Evolutionary conservation across 2,888 invertebrate species (phyloP).

Genomic region (Ectobius pallidus): DNA sequence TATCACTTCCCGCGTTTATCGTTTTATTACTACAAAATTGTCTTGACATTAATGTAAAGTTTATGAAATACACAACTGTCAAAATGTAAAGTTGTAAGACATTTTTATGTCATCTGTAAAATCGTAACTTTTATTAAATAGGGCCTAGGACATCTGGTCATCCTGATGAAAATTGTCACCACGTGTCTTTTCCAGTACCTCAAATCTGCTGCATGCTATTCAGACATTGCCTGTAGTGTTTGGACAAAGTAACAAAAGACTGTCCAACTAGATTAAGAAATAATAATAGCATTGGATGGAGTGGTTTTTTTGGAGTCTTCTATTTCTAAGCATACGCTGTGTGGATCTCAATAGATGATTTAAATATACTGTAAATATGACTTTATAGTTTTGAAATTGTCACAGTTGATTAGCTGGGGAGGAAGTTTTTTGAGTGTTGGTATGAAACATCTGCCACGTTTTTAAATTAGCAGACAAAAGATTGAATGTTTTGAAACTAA

Average conservation of each 20-base stretch:
- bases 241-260: background rate
- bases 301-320: conserved; percentile 1
- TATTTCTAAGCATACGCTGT: conserved; percentile 3
- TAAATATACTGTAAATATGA: conserved; percentile 22
- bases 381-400: background rate
- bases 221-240: background rate
- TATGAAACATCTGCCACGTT: conserved; percentile 5
- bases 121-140: too few species aligned
- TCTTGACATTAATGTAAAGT: too few species aligned
- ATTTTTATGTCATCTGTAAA: too few species aligned
- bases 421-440: background rate
- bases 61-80: too few species aligned
- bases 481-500: conserved; percentile 25
- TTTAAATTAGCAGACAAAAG: conserved; percentile 16
- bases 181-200: background rate
- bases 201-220: background rate
- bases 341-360: conserved; percentile 32
- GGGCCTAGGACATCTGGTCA: too few species aligned
- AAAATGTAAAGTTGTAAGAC: too few species aligned
- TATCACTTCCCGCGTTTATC: too few species aligned
- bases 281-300: background rate
- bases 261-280: background rate
- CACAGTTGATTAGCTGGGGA: background rate
- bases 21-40: too few species aligned
- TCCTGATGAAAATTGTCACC: background rate